phyloP scores from a whole-genome alignment of 2,797 vertebrate species.

The Petrocephalus schoutedeni region DNA sequence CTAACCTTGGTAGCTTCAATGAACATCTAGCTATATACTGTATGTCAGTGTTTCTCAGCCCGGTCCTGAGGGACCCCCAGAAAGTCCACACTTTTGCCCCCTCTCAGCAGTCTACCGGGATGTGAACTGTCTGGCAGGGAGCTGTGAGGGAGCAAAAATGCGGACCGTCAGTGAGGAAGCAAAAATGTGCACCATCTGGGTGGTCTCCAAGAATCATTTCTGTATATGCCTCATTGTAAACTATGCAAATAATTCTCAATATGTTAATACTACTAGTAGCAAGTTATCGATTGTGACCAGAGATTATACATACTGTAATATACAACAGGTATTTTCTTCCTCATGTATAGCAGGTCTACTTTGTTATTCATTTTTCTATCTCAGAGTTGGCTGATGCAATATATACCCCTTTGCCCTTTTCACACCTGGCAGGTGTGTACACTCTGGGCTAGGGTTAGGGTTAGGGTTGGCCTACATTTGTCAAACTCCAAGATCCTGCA shows the following conservation, averaged over 20 bases:
- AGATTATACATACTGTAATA: not conserved
- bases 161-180: not conserved
- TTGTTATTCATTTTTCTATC: not conserved
- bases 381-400: not conserved
- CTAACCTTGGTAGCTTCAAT: not conserved
- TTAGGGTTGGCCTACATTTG: not conserved
- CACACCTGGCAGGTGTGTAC: not conserved
- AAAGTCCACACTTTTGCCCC: not conserved
- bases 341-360: not conserved
- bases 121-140: not conserved
- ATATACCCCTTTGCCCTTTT: not conserved
- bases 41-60: not conserved
- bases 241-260: not conserved
- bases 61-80: not conserved
- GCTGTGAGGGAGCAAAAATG: not conserved
- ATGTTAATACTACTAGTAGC: not conserved
- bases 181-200: not conserved
- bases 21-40: not conserved
- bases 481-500: not conserved
- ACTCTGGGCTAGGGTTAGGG: not conserved
- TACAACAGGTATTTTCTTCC: not conserved
- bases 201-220: not conserved
- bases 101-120: not conserved
- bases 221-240: not conserved
- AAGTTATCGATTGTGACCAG: not conserved